Evolutionary conservation across 2,888 invertebrate genomes (phyloP), one percentile per base, ranked within the genome.

Genomic region (Opisthograptis luteolata): DNA sequence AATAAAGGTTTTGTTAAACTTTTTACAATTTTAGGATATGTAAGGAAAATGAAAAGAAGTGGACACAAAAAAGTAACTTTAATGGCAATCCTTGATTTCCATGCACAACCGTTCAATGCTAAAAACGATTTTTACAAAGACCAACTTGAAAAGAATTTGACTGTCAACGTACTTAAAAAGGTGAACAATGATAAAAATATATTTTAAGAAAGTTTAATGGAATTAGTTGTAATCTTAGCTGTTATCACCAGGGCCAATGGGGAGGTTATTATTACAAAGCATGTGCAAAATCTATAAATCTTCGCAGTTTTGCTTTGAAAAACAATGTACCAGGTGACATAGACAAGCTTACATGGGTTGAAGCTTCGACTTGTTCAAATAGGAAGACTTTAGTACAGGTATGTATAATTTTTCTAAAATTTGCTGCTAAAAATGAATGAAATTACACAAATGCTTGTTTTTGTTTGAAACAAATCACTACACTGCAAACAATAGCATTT

Each of bases 321-420:
- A 92, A 92, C 1, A 66, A 87, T 12, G 88, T 92, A 0, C 84
- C 93, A 43, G 95, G 96, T 10, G 95, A 96, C 69, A 82, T 96
- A 19, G 93, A 94, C 4, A 93, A 93, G 32, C 73, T 97, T 0
- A 86, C 84, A 8, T 97, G 96, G 96, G 75, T 94, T 3, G 93
- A 96, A 79, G 70, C 77, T 0, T 50, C 76, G 10, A 20, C 55
- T 27, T 24, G 51, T 7, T 17, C 43, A 20, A 24, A 58, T 2
- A 63, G 30, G 9, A 70, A 60, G 0, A 62, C 51, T 19, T 30
- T 68, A 13, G 70, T 79, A 6, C 73, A 80, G 72, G 81, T 81
- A 39, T 19, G 13, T 41, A 8, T 12, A 8, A 25, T 2, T 9
- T 7, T 2, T n/a, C 9, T 1, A n/a, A n/a, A n/a, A n/a, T n/a